Evolutionary conservation across 1,140 invertebrate genomes (phyloP).

Genomic region (Drosophila melanogaster): DNA sequence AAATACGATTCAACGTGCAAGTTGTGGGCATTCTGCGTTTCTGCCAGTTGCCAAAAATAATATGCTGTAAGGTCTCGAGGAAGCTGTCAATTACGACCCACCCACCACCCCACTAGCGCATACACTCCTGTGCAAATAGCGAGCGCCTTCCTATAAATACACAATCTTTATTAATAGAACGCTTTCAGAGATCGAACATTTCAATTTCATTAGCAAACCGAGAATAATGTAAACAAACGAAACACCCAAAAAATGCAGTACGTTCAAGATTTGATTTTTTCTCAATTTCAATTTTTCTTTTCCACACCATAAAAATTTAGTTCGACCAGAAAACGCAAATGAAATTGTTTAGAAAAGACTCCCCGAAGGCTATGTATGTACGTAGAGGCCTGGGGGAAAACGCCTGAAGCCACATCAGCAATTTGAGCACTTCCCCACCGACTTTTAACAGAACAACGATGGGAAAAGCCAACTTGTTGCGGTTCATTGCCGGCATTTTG

Average conservation of each 20-base stretch:
- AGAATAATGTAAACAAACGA: conserved; percentile 41
- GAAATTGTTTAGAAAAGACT: conserved; percentile 9
- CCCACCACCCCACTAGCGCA: conserved; percentile 19
- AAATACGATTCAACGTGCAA: conserved; percentile 31
- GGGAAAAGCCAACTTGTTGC: conserved; percentile 35
- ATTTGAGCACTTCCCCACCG: not conserved
- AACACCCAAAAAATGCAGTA: conserved; percentile 6
- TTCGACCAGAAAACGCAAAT: conserved; percentile 25
- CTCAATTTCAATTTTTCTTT: not conserved
- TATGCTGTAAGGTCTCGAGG: conserved; percentile 44
- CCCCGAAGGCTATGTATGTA: not conserved
- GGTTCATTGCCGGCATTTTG: conserved; percentile 38
- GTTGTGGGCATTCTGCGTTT: conserved; percentile 32
- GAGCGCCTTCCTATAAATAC: conserved; percentile 38
- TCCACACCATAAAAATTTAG: conserved; percentile 27
- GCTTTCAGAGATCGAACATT: conserved; percentile 42
- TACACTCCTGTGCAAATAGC: conserved; percentile 16
- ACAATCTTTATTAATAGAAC: conserved; percentile 41
- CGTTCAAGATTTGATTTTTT: conserved; percentile 8
- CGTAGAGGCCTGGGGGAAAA: not conserved
- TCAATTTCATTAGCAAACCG: conserved; percentile 45
- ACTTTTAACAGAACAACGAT: conserved; percentile 5
- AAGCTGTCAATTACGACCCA: conserved; percentile 40
- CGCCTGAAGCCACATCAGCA: not conserved
- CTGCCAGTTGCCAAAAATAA: conserved; percentile 47